Conservation (phyloP, 2,113 vertebrate genomes). For the Misgurnus mizolepis region DNA sequence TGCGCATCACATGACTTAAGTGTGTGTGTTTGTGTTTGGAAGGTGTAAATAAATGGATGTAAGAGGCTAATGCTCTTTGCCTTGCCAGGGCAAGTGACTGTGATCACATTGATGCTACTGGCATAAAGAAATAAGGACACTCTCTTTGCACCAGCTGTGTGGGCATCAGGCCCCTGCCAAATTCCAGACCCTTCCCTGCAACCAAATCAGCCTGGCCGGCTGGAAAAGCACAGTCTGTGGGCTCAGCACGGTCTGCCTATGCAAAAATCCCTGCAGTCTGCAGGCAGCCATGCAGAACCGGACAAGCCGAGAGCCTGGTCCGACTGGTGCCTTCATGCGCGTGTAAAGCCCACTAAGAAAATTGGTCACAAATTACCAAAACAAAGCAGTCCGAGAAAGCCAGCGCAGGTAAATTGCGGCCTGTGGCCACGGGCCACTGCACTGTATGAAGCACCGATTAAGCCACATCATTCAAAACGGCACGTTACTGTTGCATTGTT, state of each 20-base stretch:
- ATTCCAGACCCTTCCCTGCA: slow-evolving; percentile 42
- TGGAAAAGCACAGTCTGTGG: slow-evolving; percentile 60
- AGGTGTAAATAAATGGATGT: slow-evolving; percentile 33
- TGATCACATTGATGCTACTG: slow-evolving; percentile 27
- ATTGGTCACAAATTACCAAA: slow-evolving; percentile 56
- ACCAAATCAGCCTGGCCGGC: slow-evolving; percentile 54
- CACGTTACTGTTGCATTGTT: slow-evolving; percentile 48
- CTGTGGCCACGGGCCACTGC: slow-evolving; percentile 13
- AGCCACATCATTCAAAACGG: slow-evolving; percentile 29
- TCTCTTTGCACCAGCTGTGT: slow-evolving; percentile 54
- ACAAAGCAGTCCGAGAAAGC: slow-evolving; percentile 49
- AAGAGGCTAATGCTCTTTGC: slow-evolving; percentile 28
- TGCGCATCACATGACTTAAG: slow-evolving; percentile 11
- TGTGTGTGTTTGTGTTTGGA: slow-evolving; percentile 14
- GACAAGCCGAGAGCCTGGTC: slow-evolving; percentile 42
- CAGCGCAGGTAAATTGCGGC: slow-evolving; percentile 43
- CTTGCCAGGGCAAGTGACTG: slow-evolving; percentile 23
- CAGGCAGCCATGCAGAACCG: slow-evolving; percentile 52
- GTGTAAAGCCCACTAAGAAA: slow-evolving; percentile 46
- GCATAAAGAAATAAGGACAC: slow-evolving; percentile 54
- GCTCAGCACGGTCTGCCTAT: slow-evolving; percentile 52
- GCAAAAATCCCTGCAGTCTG: slow-evolving; percentile 50
- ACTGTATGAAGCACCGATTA: slow-evolving; percentile 11
- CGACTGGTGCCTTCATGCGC: slow-evolving; percentile 49
- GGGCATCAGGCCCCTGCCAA: slow-evolving; percentile 49